Percentiles rank a stretch among this genome's conserved stretches.
These are phyloP conservation scores for Artemisiospiza belli DNA, from an alignment of 2,113 vertebrate species.

Conservation along the genomic window DNA sequence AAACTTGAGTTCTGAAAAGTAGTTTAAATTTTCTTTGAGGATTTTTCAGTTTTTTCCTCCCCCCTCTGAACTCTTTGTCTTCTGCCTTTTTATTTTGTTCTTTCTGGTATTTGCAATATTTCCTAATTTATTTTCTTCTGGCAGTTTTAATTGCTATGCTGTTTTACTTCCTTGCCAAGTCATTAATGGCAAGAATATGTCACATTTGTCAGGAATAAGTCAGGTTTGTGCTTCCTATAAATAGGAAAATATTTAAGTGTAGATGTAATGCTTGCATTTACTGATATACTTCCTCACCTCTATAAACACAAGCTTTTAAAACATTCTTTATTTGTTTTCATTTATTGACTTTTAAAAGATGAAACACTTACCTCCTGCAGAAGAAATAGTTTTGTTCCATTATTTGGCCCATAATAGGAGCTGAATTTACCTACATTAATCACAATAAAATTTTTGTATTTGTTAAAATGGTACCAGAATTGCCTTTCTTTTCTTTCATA, in stretches of 20 bases:
- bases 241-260: not conserved
- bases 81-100: not conserved
- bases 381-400: not conserved
- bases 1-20: not conserved
- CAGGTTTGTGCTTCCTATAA: not conserved
- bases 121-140: not conserved
- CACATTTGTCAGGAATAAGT: not conserved
- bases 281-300: not conserved
- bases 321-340: not conserved
- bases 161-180: not conserved
- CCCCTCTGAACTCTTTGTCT: not conserved
- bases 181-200: not conserved
- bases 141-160: not conserved
- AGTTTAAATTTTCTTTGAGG: not conserved
- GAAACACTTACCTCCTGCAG: not conserved
- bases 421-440: not conserved
- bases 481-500: not conserved
- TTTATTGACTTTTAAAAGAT: not conserved
- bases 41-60: not conserved
- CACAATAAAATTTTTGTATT: not conserved
- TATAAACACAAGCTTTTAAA: not conserved
- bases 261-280: not conserved
- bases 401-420: not conserved
- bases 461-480: not conserved
- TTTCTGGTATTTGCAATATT: not conserved